These are phyloP conservation scores for Nymphalis urticae DNA, from an alignment of 2,888 invertebrate species.

Conservation along the genomic window DNA sequence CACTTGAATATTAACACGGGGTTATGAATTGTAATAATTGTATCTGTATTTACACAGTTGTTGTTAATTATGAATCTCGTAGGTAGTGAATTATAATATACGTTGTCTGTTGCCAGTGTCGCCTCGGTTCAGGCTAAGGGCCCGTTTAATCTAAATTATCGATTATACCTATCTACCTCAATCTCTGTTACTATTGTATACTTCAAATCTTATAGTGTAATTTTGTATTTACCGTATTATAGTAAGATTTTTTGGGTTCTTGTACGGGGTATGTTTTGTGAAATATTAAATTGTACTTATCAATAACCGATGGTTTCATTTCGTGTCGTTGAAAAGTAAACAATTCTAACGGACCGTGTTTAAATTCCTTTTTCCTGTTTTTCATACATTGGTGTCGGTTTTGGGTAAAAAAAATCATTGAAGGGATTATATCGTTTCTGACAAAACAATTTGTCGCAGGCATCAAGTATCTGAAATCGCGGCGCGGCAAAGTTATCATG, in stretches of 20 bases:
- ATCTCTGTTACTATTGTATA: conserved; percentile 67
- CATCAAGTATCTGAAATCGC: conserved; percentile 77
- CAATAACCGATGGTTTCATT: conserved; percentile 76
- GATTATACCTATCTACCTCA: conserved; percentile 66
- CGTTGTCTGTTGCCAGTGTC: conserved; percentile 46
- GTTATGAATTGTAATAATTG: conserved; percentile 20
- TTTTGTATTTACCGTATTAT: conserved; percentile 78
- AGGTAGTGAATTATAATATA: conserved; percentile 48
- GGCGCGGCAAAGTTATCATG: conserved; percentile 79
- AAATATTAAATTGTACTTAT: conserved; percentile 81
- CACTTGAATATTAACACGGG: conserved; percentile 1
- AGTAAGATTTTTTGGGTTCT: conserved; percentile 73
- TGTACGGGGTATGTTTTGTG: conserved; percentile 80
- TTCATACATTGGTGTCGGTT: conserved; percentile 33
- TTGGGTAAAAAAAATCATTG: conserved; percentile 10
- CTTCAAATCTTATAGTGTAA: conserved; percentile 73
- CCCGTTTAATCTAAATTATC: conserved; percentile 44
- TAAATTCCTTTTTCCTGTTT: conserved; percentile 1
- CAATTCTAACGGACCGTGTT: neutral
- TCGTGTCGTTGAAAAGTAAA: conserved; percentile 31
- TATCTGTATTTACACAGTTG: conserved; percentile 39
- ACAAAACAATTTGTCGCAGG: conserved; percentile 66
- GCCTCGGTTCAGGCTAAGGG: conserved; percentile 58
- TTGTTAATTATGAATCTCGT: conserved; percentile 65
- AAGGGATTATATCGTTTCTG: conserved; percentile 44